Evolutionary conservation across 2,113 vertebrate species (phyloP), one percentile per base, ranked within the genome.

Genomic region (Myotis brandtii): DNA sequence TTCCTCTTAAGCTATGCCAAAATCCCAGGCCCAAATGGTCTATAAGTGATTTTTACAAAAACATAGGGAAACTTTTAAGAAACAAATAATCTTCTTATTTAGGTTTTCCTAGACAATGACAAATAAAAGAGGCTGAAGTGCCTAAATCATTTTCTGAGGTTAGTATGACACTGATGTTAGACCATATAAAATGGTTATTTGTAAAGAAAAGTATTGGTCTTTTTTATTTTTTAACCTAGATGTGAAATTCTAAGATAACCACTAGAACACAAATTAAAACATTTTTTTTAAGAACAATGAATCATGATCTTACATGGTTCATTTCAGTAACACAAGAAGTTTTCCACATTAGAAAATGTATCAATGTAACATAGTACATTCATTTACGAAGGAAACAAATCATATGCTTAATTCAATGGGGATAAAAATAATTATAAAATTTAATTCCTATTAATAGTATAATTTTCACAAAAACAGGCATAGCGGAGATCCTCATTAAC

Each of bases 291-390:
- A 32, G 34, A 50, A 4, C 1, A 81, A 72, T 52, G 32, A 1
- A 72, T 46, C 20, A 75, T n/a, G 17, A 62, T 81, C 12, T 77
- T 64, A 48, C 32, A 43, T 40, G 5, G 23, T 43, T 90, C 86
- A 67, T 50, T 21, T 86, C 37, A 77, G 54, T n/a, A 86, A 62
- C 30, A 46, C 11, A 94, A 77, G 12, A 27, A 92, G 5, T 20
- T 81, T 95, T 81, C n/a, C 34, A 86, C 32, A 48, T 89, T 5
- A 73, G 32, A 92, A 85, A 82, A 66, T 30, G 30, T 86, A 92
- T 23, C 17, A 86, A 30, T 25, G n/a, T 86, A 93, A 72, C 3
- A 37, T 50, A 81, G 9, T 43, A 6, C 34, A 88, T 87, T 89
- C 69, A 64, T 59, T 83, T 77, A 85, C 40, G 79, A 95, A 86